phyloP scores from a whole-genome alignment of 2,888 invertebrate genomes.

The Cataglyphis albicans region DNA sequence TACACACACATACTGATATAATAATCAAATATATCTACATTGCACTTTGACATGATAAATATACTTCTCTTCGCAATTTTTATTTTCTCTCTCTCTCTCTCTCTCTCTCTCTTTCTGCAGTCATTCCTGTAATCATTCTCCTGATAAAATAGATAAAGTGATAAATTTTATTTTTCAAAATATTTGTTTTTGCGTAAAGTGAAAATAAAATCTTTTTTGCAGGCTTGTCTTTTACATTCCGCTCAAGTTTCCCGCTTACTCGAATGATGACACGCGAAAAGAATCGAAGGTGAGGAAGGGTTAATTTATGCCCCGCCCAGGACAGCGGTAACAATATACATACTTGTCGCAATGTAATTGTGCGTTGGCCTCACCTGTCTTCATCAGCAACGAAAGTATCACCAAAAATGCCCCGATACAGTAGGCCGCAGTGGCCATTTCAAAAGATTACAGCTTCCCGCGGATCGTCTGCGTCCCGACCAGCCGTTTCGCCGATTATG shows the following conservation, averaged over 20 bases:
- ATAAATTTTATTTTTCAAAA: not conserved
- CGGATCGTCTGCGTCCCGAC: not conserved
- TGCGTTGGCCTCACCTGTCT: slow-evolving; percentile 74
- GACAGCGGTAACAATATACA: slow-evolving; percentile 7
- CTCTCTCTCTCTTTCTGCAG: not conserved
- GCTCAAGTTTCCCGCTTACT: too few species aligned
- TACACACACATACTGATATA: too few species aligned
- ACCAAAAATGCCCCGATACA: slow-evolving; percentile 63
- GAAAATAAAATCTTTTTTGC: not conserved
- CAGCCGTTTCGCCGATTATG: not conserved
- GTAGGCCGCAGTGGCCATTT: slow-evolving; percentile 64
- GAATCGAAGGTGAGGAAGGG: not conserved
- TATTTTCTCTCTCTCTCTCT: not conserved
- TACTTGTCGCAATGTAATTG: slow-evolving; percentile 44
- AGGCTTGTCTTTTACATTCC: not conserved
- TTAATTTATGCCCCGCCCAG: slow-evolving; percentile 72
- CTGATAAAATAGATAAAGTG: not conserved
- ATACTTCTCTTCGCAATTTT: not conserved
- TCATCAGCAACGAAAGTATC: slow-evolving; percentile 67
- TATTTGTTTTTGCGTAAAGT: not conserved
- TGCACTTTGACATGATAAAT: not conserved
- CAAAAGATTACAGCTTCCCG: slow-evolving; percentile 24
- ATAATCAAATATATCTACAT: too few species aligned
- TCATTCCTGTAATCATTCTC: not conserved
- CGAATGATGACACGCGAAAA: not conserved